Evolutionary conservation across 2,888 invertebrate genomes (phyloP).

Genomic region (Rotaria socialis): DNA sequence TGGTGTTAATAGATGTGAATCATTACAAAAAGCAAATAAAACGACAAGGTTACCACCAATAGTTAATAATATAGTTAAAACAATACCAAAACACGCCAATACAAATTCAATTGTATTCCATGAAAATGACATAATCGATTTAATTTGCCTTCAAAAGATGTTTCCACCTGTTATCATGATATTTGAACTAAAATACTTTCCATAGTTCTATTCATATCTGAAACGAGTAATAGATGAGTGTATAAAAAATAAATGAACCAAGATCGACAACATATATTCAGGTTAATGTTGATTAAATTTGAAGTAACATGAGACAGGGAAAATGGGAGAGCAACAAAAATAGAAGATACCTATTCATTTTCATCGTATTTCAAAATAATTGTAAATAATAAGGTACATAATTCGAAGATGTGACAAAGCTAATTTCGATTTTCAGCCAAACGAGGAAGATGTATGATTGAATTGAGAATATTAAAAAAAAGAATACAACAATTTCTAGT

Average conservation of each 20-base stretch:
- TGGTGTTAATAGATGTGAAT: conserved; percentile 28
- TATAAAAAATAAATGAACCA: neutral
- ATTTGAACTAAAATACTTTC: neutral
- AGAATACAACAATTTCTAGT: neutral
- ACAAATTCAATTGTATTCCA: conserved; percentile 4
- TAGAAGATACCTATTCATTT: neutral
- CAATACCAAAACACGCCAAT: neutral
- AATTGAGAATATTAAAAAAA: neutral
- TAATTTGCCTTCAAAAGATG: neutral
- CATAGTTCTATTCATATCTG: neutral
- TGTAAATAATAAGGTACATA: neutral
- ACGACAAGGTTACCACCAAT: conserved; percentile 11
- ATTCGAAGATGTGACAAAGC: neutral
- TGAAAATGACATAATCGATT: neutral
- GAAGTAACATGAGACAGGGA: too few species aligned
- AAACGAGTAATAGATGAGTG: neutral
- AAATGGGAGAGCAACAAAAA: too few species aligned
- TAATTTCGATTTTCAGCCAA: neutral
- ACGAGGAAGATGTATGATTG: neutral
- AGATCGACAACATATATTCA: too few species aligned
- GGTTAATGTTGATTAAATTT: too few species aligned
- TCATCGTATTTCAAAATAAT: neutral
- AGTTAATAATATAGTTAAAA: neutral
- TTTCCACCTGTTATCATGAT: neutral
- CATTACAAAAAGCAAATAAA: conserved; percentile 30